phyloP scores from a whole-genome alignment of 2,113 vertebrate species.

The Porphyrio hochstetteri region DNA sequence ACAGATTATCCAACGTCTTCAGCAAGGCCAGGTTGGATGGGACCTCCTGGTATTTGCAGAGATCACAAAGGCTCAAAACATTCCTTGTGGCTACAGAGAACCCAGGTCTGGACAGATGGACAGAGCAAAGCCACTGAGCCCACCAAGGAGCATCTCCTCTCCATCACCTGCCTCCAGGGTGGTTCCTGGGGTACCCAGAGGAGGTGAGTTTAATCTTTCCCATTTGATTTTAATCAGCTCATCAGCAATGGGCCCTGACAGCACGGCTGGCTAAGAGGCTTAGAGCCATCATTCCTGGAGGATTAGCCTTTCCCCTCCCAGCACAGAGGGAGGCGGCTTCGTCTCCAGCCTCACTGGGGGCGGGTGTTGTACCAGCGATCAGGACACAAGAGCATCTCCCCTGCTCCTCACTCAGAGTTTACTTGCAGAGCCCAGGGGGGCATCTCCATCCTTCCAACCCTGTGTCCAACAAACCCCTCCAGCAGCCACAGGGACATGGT shows the following conservation, averaged over 20 bases:
- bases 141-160: neutral
- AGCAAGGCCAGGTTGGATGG: too few species aligned
- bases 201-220: neutral
- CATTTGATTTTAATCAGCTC: neutral
- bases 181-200: accelerated
- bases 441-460: accelerated
- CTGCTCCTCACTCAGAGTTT: accelerated
- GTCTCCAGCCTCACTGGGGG: accelerated
- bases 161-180: accelerated
- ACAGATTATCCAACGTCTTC: accelerated
- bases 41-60: neutral
- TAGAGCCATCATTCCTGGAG: neutral
- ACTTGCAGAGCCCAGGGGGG: neutral
- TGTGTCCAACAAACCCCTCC: neutral
- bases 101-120: accelerated
- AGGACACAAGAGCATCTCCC: accelerated
- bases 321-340: neutral
- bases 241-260: accelerated
- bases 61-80: accelerated
- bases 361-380: accelerated
- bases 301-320: neutral
- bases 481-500: accelerated
- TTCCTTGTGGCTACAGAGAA: neutral
- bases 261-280: accelerated
- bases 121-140: neutral